These are phyloP conservation scores for Chorisops tibialis DNA, from an alignment of 2,888 invertebrate genomes.

Conservation along the genomic window DNA sequence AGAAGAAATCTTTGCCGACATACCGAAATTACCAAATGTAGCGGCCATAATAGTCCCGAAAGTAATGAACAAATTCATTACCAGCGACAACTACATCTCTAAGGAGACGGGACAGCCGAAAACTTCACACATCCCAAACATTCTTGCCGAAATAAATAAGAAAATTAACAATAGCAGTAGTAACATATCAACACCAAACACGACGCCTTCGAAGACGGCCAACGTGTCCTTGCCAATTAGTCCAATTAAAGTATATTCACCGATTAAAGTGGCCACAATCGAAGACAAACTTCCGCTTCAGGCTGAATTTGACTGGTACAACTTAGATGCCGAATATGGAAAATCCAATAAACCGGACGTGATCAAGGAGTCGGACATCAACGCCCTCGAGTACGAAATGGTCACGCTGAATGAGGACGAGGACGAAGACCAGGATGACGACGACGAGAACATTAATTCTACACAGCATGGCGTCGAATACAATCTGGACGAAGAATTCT, in stretches of 20 bases:
- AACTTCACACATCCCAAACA: constrained; percentile 46
- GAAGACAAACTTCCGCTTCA: constrained; percentile 44
- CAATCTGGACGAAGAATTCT: constrained; percentile 50
- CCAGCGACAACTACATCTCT: background rate
- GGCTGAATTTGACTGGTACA: constrained; percentile 53
- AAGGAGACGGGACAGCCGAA: constrained; percentile 33
- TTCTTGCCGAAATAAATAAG: constrained; percentile 48
- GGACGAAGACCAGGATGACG: constrained; percentile 12
- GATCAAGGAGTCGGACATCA: constrained; percentile 37
- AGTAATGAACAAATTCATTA: constrained; percentile 30
- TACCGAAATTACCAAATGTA: constrained; percentile 72
- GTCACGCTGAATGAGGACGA: constrained; percentile 9
- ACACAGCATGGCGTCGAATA: constrained; percentile 43
- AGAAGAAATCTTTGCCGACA: constrained; percentile 55
- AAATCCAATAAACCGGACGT: constrained; percentile 40
- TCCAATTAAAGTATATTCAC: background rate
- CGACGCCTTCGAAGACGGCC: background rate
- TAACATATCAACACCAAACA: constrained; percentile 4
- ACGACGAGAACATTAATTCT: constrained; percentile 21
- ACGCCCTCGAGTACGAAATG: constrained; percentile 23
- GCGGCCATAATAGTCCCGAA: constrained; percentile 71
- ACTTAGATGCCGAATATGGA: constrained; percentile 50
- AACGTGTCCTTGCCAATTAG: background rate
- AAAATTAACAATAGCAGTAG: constrained; percentile 38
- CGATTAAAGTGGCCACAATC: background rate